Percentiles rank a stretch among this genome's conserved stretches.
phyloP scores from a whole-genome alignment of 2,113 vertebrate species.

The Laterallus jamaicensis region DNA sequence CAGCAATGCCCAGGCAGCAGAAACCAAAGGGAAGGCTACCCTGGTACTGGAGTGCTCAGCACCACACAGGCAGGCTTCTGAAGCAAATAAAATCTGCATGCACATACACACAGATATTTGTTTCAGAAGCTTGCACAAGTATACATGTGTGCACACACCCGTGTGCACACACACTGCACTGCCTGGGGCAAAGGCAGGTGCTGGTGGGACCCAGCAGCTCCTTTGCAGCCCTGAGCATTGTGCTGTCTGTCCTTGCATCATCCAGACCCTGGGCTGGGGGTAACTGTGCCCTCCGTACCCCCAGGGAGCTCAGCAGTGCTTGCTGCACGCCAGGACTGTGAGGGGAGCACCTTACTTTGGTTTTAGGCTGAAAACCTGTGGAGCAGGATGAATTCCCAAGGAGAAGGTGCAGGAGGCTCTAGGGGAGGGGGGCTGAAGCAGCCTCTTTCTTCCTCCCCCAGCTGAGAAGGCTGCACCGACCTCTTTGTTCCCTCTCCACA shows the following conservation, averaged over 20 bases:
- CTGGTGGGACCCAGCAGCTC: not conserved
- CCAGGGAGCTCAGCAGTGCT: not conserved
- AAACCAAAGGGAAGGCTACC: not conserved
- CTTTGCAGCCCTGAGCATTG: not conserved
- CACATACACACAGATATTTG: too few species aligned
- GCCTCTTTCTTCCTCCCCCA: not conserved
- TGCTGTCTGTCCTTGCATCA: not conserved
- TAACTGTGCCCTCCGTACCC: not conserved
- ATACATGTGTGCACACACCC: rapidly evolving
- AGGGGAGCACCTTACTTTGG: not conserved
- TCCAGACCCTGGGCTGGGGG: not conserved
- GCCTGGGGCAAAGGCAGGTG: not conserved
- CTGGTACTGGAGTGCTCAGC: not conserved
- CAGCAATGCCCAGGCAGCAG: not conserved
- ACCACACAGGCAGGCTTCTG: not conserved
- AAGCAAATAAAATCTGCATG: not conserved
- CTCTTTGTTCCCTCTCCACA: not conserved
- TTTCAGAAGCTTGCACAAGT: not conserved
- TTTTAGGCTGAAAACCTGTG: not conserved
- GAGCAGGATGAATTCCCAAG: not conserved
- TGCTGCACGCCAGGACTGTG: not conserved
- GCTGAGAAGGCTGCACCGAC: not conserved
- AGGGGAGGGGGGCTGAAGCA: not conserved
- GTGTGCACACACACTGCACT: not conserved
- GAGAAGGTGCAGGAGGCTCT: rapidly evolving